Base-by-base conservation (phyloP, 2,797 vertebrate genomes). In the Vultur gryphus region DNA sequence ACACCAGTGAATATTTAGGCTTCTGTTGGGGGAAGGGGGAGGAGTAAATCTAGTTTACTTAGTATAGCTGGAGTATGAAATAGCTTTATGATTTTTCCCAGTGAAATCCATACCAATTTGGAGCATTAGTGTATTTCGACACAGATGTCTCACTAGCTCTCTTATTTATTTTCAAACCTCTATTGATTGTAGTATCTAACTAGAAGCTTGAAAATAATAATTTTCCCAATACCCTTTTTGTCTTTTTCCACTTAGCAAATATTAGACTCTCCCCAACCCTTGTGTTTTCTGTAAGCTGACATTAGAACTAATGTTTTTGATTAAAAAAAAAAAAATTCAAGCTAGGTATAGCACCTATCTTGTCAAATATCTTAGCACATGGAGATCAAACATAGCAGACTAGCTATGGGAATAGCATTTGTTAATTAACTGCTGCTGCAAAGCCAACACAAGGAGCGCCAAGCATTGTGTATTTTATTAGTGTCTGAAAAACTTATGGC, bases 351-450 rank as follows among this genome's bases (percentile, higher is more conserved):
- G 44, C 59, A 96, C 46, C 44, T 79, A 72, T 70, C 59, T 77
- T 77, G 55, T 89, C 73, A 97, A 96, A 97, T 94, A 95, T 88
- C 94, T 96, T 81, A 94, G 57, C 61, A 91, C 48, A 64, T 7
- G 52, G 52, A 94, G 92, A 96, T 96, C 90, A 94, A 96, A 96
- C 23, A 83, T 11, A 76, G 81, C 49, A 95, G 54, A 55, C 80
- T 71, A 94, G 57, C 90, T 83, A 51, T 62, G 84, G 52, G 43
- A 75, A 78, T 73, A 80, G 33, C 44, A 75, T 93, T 87, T 88
- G 67, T 96, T 97, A 96, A 96, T 81, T 89, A 96, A 91, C 78
- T 90, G 87, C 57, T 67, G 86, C 57, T 94, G 82, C 39, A 95
- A 92, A 90, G 65, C 39, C 73, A 73, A 88, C 26, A 79, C 0